Base-by-base conservation (phyloP, 2,888 invertebrate species). In the Oxyteleia sp. region DNA sequence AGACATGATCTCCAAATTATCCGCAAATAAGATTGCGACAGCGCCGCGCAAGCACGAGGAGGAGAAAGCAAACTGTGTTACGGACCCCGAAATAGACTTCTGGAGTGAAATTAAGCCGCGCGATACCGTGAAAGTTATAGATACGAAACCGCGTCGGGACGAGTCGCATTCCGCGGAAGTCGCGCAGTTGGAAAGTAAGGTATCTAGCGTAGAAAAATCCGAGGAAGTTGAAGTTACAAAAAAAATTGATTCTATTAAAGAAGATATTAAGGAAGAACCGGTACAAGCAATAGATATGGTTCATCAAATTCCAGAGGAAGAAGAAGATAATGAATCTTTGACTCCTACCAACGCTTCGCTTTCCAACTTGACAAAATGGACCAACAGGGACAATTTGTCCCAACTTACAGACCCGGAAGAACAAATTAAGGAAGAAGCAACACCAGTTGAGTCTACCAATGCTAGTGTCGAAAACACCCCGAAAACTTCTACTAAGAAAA, bases 101-200 rank as follows among this genome's bases (percentile, higher is more conserved):
- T 93, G 92, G 91, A 92, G 89, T 63, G 91, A 92, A 86, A 92
- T 92, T 75, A 89, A 89, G 83, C 86, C 90, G 23, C 86, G 89
- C 49, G 87, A 84, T 71, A 82, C 84, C 41, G 84, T 64, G 32
- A 83, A 85, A 85, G 76, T 82, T 80, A 38, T 69, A 66, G 78
- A 82, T 88, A 90, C 90, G 72, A 93, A 91, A 32, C 64, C 57
- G 61, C 85, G 80, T 11, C 63, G 63, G 38, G 43, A 53, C 32
- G 72, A 61, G 72, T 74, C 55, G 38, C 68, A 72, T 71, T 76
- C 68, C 57, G 71, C 32, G 43, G 45, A 57, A 71, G 66, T 45
- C 32, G 35, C 18, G 57, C 68, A 20, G 35, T n/a, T 55, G 49
- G 61, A 45, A 15, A 20, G 61, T 16, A 26, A 51, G 49, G 16